Evolutionary conservation across 2,113 vertebrate species (phyloP).

Genomic region (Phoenicopterus ruber): DNA sequence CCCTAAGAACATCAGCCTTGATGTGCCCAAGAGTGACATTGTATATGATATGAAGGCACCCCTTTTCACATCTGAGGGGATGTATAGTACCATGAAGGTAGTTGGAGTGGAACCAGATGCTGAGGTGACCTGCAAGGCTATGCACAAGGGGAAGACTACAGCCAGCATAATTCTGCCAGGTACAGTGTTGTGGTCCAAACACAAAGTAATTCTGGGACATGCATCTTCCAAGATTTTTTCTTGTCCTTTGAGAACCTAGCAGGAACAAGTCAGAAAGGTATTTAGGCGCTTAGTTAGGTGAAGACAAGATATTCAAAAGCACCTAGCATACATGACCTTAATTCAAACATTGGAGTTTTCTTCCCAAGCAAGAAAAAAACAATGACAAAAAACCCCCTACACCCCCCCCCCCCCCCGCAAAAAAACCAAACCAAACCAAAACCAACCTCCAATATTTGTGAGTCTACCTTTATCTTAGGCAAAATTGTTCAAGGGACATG

Average conservation of each 20-base stretch:
- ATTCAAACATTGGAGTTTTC: not conserved
- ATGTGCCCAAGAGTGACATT: not conserved
- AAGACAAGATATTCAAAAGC: not conserved
- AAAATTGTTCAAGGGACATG: not conserved
- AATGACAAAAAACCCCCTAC: not conserved
- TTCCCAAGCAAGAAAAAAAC: not conserved
- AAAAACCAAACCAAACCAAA: no score
- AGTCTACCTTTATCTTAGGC: not conserved
- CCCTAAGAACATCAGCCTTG: constrained; percentile 50
- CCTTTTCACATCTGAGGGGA: constrained; percentile 30
- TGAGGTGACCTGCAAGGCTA: constrained; percentile 39
- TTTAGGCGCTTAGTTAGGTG: not conserved
- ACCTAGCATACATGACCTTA: not conserved
- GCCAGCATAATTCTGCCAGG: not conserved
- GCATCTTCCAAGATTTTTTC: not conserved
- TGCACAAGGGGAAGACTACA: not conserved
- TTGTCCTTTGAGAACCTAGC: not conserved
- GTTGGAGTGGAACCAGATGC: not conserved
- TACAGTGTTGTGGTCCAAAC: not conserved
- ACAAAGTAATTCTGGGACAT: not conserved
- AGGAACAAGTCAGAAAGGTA: not conserved
- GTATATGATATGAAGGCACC: not conserved
- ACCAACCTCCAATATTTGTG: not conserved
- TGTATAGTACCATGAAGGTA: constrained; percentile 61
- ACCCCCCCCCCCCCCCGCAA: fast-evolving